Base-by-base conservation (phyloP, 1,140 invertebrate genomes). In the Holotrichia oblita region DNA sequence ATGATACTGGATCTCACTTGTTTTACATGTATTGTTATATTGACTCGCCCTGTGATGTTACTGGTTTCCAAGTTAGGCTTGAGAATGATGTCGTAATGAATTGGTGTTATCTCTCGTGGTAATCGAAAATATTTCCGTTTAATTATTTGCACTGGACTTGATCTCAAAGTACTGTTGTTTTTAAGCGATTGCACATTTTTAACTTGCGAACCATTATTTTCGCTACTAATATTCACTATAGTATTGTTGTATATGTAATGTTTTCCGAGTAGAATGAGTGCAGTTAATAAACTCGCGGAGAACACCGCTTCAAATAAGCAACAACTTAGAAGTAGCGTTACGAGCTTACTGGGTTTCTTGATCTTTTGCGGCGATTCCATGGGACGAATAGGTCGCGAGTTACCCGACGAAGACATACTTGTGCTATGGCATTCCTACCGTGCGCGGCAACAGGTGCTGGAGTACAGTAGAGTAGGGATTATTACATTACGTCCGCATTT, bases 41-140 rank as follows among this genome's bases (percentile, higher is more conserved):
- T 90, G 0, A 96, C 94, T 40, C 87, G 88, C 0, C 96, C 96
- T 77, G 87, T 84, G 84, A 95, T 97, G 12, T 88, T 91, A 9
- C 92, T 93, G 9, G 87, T 88, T 24, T 89, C 86, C 41, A 97
- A 85, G 85, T 96, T 89, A 0, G 96, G 96, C 79, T 92, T 88
- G 40, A 97, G 86, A 7, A 89, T 89, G 0, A 98, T 84, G 76
- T 94, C 91, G 84, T 98, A 98, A 81, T 93, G 91, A 0, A 89
- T 79, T 0, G 96, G 96, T 12, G 88, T 87, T 0, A 96, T 89
- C 77, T 91, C 87, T 7, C 86, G 85, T 0, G 95, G 91, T 59
- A 98, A 87, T 40, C 94, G 89, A 81, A 75, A 84, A 34, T 40
- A 40, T 2, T 17, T 22, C n/a, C 20, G 34, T 20, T 74, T 74